These are phyloP conservation scores for Caenorhabditis inopinata DNA, from an alignment of 1,140 invertebrate genomes.

Conservation along the genomic window DNA sequence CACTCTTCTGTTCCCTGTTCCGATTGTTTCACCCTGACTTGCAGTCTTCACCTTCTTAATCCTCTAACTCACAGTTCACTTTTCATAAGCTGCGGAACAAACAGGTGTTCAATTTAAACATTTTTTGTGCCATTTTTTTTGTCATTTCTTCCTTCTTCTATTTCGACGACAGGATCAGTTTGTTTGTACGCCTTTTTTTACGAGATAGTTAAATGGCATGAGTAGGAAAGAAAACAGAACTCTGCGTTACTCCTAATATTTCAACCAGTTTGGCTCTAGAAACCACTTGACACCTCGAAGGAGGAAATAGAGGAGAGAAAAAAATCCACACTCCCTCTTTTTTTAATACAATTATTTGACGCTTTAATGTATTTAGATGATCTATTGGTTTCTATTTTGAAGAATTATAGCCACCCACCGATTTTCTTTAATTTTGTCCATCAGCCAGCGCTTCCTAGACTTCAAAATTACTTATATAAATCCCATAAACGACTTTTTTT, in stretches of 20 bases:
- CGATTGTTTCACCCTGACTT: not conserved
- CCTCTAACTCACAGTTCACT: not conserved
- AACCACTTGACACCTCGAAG: conserved; percentile 21
- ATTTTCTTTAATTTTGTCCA: no score
- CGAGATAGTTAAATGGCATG: not conserved
- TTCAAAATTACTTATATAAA: no score
- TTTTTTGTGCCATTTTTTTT: not conserved
- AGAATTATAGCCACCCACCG: no score
- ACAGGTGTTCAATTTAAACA: not conserved
- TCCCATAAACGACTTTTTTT: no score
- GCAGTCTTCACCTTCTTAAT: not conserved
- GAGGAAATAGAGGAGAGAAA: not conserved
- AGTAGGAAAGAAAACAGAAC: not conserved
- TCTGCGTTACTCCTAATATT: not conserved
- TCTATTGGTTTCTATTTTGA: no score
- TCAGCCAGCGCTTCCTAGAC: no score
- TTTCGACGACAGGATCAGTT: not conserved
- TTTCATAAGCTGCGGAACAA: not conserved
- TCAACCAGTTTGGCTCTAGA: conserved; percentile 4
- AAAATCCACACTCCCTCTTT: no score
- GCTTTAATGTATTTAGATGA: no score
- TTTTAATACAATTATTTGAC: no score
- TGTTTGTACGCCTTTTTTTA: not conserved
- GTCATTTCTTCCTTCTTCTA: not conserved
- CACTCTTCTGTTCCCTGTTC: not conserved